Evolutionary conservation across 2,888 invertebrate genomes (phyloP).

Genomic region (Drosophila hamatofila): DNA sequence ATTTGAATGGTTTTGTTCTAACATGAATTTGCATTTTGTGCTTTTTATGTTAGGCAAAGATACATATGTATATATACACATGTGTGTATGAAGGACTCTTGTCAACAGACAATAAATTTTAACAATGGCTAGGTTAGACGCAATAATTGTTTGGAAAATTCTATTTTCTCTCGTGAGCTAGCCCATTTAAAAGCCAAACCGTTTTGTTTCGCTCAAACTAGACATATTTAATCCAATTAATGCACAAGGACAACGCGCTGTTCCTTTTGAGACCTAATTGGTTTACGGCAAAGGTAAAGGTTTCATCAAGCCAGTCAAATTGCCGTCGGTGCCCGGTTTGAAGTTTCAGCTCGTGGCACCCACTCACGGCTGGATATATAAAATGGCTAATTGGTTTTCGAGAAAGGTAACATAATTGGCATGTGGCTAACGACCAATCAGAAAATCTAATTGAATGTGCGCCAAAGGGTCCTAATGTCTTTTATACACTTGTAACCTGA

Average conservation of each 20-base stretch:
- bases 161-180: slow-evolving; percentile 18
- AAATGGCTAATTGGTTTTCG: slow-evolving; percentile 73
- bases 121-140: neutral
- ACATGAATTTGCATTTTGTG: slow-evolving; percentile 34
- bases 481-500: slow-evolving; percentile 20
- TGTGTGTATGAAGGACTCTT: neutral
- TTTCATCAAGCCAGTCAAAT: slow-evolving; percentile 43
- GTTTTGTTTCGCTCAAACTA: slow-evolving; percentile 68
- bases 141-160: slow-evolving; percentile 39
- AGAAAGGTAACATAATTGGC: slow-evolving; percentile 70
- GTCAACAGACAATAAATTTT: slow-evolving; percentile 3
- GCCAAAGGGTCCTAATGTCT: slow-evolving; percentile 37
- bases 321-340: slow-evolving; percentile 46
- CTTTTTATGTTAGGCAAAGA: neutral
- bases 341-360: slow-evolving; percentile 59
- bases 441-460: slow-evolving; percentile 63
- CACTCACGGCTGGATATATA: slow-evolving; percentile 41
- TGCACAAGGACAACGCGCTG: slow-evolving; percentile 63
- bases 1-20: slow-evolving; percentile 25
- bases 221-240: slow-evolving; percentile 77
- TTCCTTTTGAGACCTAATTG: slow-evolving; percentile 68
- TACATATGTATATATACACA: neutral
- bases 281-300: slow-evolving; percentile 59
- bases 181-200: slow-evolving; percentile 42
- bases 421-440: slow-evolving; percentile 63